Percentiles rank a stretch among this genome's conserved stretches.
Conservation (phyloP, 1,140 invertebrate species). For the Zaprionus gabonicus region DNA sequence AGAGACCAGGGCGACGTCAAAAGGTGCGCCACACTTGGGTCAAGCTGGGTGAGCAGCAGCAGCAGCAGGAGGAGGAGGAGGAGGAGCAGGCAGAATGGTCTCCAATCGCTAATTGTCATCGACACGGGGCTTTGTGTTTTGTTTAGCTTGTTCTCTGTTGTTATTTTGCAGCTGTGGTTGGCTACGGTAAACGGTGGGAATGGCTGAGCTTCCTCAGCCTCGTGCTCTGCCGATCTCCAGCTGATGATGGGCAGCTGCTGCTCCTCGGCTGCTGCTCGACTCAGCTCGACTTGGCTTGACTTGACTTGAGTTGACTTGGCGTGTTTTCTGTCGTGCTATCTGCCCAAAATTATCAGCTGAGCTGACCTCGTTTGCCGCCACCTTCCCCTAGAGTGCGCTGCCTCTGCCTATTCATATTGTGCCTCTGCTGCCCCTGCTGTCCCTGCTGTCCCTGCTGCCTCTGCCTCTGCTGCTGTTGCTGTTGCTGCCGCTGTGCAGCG, state of each 20-base stretch:
- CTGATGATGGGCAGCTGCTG: conserved; percentile 18
- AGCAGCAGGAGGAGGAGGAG: neutral
- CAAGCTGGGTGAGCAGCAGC: conserved; percentile 22
- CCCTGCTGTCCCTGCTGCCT: too few relatives aligned
- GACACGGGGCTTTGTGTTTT: conserved; percentile 72
- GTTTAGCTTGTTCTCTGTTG: conserved; percentile 28
- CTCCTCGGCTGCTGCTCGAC: neutral
- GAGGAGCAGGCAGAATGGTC: neutral
- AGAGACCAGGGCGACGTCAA: conserved; percentile 7
- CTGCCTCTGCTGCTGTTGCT: neutral
- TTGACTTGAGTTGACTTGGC: conserved; percentile 1
- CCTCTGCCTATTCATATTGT: conserved; percentile 8
- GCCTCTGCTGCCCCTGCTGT: neutral
- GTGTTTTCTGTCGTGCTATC: conserved; percentile 54
- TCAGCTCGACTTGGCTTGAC: neutral
- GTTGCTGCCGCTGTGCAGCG: conserved; percentile 45
- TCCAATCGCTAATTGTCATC: conserved; percentile 81
- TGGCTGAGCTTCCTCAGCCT: conserved; percentile 38
- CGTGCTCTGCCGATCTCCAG: conserved; percentile 58
- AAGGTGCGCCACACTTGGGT: conserved; percentile 46
- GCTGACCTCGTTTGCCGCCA: conserved; percentile 56
- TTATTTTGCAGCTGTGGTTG: too few relatives aligned
- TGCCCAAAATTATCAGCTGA: conserved; percentile 74
- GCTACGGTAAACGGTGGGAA: conserved; percentile 59
- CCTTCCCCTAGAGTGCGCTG: conserved; percentile 14